These are phyloP conservation scores for Phalangium opilio DNA, from an alignment of 2,888 invertebrate genomes.

Conservation along the genomic window DNA sequence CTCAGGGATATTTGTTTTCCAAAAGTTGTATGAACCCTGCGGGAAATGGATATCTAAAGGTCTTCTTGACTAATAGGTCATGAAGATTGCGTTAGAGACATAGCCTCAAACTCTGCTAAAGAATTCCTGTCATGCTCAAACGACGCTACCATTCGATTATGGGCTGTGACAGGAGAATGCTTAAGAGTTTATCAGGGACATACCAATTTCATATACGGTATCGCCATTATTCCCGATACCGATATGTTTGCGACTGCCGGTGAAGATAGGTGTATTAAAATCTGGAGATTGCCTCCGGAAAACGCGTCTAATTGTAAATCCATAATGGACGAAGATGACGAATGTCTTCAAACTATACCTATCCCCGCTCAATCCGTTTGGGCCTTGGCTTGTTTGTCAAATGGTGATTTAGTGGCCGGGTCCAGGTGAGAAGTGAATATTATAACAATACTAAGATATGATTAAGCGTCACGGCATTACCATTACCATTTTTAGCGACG, in stretches of 20 bases:
- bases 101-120: constrained; percentile 51
- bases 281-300: constrained; percentile 44
- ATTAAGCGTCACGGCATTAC: too few relatives aligned
- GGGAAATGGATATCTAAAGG: too few relatives aligned
- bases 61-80: constrained; percentile 50
- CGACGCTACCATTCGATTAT: constrained; percentile 70
- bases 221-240: constrained; percentile 34
- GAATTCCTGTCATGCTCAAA: constrained; percentile 81
- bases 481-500: constrained; percentile 64
- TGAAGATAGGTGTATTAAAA: constrained; percentile 70
- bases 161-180: constrained; percentile 64
- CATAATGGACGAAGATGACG: constrained; percentile 25
- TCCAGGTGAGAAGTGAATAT: constrained; percentile 37
- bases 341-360: constrained; percentile 43
- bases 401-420: constrained; percentile 82
- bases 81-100: constrained; percentile 73
- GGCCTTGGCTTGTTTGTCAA: constrained; percentile 60
- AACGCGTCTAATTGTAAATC: too few relatives aligned
- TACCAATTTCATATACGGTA: constrained; percentile 29
- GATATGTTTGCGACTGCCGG: constrained; percentile 60
- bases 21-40: too few relatives aligned
- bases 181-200: constrained; percentile 38
- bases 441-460: too few relatives aligned
- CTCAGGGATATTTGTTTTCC: too few relatives aligned
- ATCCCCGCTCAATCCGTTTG: constrained; percentile 81